A percentile compares a stretch with the other conserved stretches of the same genome.
Evolutionary conservation across 2,113 vertebrate genomes (phyloP).

Genomic region (Spea bombifrons): DNA sequence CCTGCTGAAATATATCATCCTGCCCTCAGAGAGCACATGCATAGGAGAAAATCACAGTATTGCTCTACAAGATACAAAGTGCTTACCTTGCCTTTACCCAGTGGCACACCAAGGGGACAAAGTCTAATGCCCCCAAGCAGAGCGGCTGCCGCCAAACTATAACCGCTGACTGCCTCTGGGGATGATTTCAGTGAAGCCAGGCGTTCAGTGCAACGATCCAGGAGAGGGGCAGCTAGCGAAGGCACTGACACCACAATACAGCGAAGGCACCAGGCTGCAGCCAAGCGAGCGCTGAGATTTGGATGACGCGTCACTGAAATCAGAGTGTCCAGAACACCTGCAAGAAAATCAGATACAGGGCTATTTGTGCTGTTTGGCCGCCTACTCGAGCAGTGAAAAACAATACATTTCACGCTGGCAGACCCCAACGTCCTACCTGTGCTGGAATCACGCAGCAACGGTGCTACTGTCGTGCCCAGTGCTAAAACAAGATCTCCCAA

Average conservation of each 20-base stretch:
- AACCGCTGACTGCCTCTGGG: slow-evolving; percentile 84
- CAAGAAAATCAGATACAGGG: slow-evolving; percentile 43
- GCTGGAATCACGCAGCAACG: slow-evolving; percentile 81
- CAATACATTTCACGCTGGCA: background rate
- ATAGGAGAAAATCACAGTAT: background rate
- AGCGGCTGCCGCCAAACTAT: slow-evolving; percentile 83
- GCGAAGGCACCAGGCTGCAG: slow-evolving; percentile 87
- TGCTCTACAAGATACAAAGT: background rate
- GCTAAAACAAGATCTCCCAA: slow-evolving; percentile 79
- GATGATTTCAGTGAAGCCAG: slow-evolving; percentile 76
- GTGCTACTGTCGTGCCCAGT: slow-evolving; percentile 77
- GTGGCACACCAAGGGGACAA: slow-evolving; percentile 86
- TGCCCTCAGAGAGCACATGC: too few species aligned
- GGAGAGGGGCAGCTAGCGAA: slow-evolving; percentile 69
- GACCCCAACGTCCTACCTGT: slow-evolving; percentile 65
- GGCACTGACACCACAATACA: slow-evolving; percentile 80
- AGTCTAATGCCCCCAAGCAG: slow-evolving; percentile 82
- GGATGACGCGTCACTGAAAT: slow-evolving; percentile 78
- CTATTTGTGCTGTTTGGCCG: too few species aligned
- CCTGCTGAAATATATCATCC: too few species aligned
- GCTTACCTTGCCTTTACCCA: slow-evolving; percentile 83
- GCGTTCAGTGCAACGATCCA: slow-evolving; percentile 82
- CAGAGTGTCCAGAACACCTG: slow-evolving; percentile 82
- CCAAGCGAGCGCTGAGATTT: slow-evolving; percentile 70
- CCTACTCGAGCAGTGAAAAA: background rate